Evolutionary conservation across 2,113 vertebrate genomes (phyloP).

Genomic region (Coreoperca whiteheadi): DNA sequence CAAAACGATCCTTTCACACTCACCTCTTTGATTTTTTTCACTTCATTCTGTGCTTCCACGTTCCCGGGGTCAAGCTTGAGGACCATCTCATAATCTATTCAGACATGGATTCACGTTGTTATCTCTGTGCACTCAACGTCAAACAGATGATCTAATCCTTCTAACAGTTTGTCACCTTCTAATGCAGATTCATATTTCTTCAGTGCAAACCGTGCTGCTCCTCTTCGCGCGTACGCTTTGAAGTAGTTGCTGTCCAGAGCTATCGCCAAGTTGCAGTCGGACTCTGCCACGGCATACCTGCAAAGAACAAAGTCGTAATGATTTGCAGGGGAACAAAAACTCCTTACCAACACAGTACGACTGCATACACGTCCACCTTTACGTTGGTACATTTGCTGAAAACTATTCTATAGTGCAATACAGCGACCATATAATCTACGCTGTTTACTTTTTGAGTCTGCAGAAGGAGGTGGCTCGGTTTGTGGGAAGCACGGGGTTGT

Average conservation of each 20-base stretch:
- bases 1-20: background rate
- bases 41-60: slow-evolving; percentile 90
- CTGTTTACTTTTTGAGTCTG: slow-evolving; percentile 91
- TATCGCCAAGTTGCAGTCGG: slow-evolving; percentile 95
- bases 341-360: background rate
- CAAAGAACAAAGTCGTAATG: background rate
- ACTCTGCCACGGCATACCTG: slow-evolving; percentile 94
- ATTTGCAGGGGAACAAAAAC: background rate
- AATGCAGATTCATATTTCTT: slow-evolving; percentile 89
- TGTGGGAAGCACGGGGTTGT: slow-evolving; percentile 92
- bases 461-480: slow-evolving; percentile 94
- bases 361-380: background rate
- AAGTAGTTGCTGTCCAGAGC: slow-evolving; percentile 89
- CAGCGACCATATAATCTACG: background rate
- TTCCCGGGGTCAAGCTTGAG: slow-evolving; percentile 91
- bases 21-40: slow-evolving; percentile 90
- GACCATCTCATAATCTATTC: slow-evolving; percentile 93
- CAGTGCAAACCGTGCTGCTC: slow-evolving; percentile 88
- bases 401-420: background rate
- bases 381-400: background rate
- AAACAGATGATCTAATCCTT: background rate
- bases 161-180: slow-evolving; percentile 83
- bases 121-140: background rate
- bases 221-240: slow-evolving; percentile 91
- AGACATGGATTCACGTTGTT: background rate